Conservation (phyloP, 2,797 vertebrate species). For the Merluccius polli region DNA sequence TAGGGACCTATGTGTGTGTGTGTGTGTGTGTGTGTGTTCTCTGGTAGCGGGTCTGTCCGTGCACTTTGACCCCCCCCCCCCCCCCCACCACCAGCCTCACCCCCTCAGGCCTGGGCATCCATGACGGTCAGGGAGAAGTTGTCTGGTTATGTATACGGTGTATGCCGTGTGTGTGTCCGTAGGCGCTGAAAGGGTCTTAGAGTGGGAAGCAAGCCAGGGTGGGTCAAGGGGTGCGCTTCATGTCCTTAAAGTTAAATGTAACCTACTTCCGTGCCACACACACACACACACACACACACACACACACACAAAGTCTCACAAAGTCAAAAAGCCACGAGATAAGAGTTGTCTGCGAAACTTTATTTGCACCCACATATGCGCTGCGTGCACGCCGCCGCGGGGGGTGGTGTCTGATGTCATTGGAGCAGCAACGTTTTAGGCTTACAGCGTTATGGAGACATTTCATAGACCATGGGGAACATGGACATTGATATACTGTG, state of each 20-base stretch:
- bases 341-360: slow-evolving; percentile 35
- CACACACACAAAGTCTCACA: slow-evolving; percentile 25
- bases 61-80: slow-evolving; percentile 59
- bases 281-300: slow-evolving; percentile 6
- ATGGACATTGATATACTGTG: too few species aligned
- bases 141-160: slow-evolving; percentile 22
- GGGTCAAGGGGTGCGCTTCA: slow-evolving; percentile 65
- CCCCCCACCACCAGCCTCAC: slow-evolving; percentile 51
- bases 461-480: neutral
- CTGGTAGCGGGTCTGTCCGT: slow-evolving; percentile 48
- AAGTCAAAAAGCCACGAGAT: slow-evolving; percentile 64
- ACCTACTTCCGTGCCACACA: slow-evolving; percentile 62
- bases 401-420: slow-evolving; percentile 21
- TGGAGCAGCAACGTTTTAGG: slow-evolving; percentile 10
- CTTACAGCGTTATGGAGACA: neutral
- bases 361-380: slow-evolving; percentile 43
- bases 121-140: slow-evolving; percentile 35
- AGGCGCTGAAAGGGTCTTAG: slow-evolving; percentile 52
- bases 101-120: slow-evolving; percentile 47
- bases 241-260: slow-evolving; percentile 75
- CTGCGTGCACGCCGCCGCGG: slow-evolving; percentile 8
- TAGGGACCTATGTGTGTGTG: too few species aligned
- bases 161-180: slow-evolving; percentile 10
- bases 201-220: slow-evolving; percentile 58
- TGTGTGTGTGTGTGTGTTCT: slow-evolving; percentile 34